phyloP scores from a whole-genome alignment of 2,113 vertebrate genomes.

The Glaucomys volans region DNA sequence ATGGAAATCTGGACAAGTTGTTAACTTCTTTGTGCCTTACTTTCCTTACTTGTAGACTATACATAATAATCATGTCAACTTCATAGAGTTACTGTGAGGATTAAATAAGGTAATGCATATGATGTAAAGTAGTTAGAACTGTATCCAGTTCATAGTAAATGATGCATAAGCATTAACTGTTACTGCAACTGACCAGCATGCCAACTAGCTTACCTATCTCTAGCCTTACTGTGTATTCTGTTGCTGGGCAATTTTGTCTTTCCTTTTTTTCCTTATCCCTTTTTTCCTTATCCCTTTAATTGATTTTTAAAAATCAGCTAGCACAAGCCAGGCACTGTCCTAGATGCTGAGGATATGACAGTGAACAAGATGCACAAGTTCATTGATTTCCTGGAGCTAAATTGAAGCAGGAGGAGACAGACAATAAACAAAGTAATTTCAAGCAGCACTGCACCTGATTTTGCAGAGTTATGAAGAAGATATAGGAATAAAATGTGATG shows the following conservation, averaged over 20 bases:
- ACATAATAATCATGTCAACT: neutral
- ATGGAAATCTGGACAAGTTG: neutral
- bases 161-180: neutral
- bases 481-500: neutral
- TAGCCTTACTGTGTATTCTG: neutral
- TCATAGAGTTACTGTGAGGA: neutral
- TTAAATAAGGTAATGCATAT: neutral
- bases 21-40: neutral
- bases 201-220: neutral
- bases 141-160: neutral
- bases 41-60: neutral
- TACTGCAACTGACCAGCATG: neutral
- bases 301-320: neutral
- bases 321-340: neutral
- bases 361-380: neutral
- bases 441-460: neutral
- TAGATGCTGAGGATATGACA: neutral
- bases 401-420: neutral
- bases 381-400: conserved; percentile 18
- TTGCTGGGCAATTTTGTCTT: neutral
- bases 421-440: conserved; percentile 22
- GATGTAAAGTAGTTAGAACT: neutral
- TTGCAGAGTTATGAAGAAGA: neutral
- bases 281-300: neutral
- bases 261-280: neutral